phyloP scores from a whole-genome alignment of 1,140 invertebrate genomes.

The Lordiphosa mommai region DNA sequence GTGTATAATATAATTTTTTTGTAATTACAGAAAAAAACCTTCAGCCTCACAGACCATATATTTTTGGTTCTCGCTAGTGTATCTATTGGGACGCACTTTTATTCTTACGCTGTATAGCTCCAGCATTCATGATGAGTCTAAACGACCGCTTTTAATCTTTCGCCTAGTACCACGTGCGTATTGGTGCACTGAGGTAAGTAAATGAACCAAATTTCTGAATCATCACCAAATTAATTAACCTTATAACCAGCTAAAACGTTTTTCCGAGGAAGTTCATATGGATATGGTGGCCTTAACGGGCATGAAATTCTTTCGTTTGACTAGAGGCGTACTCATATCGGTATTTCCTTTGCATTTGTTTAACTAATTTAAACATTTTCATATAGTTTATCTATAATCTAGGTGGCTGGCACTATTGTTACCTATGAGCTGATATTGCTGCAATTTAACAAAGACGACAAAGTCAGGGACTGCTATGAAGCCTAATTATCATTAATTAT shows the following conservation, averaged over 20 bases:
- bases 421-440: conserved; percentile 86
- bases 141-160: conserved; percentile 81
- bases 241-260: conserved; percentile 81
- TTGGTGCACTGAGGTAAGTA: conserved; percentile 82
- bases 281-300: conserved; percentile 83
- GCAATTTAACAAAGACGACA: conserved; percentile 81
- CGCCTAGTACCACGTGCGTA: conserved; percentile 82
- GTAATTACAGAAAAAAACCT: conserved; percentile 53
- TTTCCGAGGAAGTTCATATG: conserved; percentile 82
- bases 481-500: conserved; percentile 55
- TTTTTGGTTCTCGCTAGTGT: conserved; percentile 84
- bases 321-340: conserved; percentile 83
- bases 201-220: background rate
- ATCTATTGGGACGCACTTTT: conserved; percentile 82
- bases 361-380: conserved; percentile 12
- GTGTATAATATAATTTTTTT: background rate
- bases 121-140: conserved; percentile 84
- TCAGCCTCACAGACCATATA: conserved; percentile 78
- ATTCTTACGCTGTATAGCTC: conserved; percentile 83
- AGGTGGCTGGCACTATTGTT: conserved; percentile 86
- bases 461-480: conserved; percentile 54
- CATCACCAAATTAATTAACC: background rate
- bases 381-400: conserved; percentile 48
- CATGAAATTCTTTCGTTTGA: conserved; percentile 84
- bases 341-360: no score